phyloP scores from a whole-genome alignment of 2,113 vertebrate species.

The Colinus virginianus region DNA sequence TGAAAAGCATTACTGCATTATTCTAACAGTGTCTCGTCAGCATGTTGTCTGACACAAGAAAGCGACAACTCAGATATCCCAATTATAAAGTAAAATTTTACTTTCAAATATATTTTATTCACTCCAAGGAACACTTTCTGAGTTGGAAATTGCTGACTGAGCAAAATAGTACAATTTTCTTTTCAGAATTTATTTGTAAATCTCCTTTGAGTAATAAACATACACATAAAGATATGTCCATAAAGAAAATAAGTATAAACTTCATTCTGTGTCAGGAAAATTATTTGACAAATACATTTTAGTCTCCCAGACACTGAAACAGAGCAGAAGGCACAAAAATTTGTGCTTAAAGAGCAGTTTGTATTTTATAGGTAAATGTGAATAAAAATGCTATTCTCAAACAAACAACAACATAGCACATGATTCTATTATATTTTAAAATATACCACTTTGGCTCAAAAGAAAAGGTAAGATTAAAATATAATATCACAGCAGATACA shows the following conservation, averaged over 20 bases:
- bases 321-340: neutral
- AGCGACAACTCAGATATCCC: neutral
- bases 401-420: neutral
- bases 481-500: neutral
- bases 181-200: slow-evolving; percentile 51
- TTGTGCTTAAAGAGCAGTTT: neutral
- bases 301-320: neutral
- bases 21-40: neutral
- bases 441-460: neutral
- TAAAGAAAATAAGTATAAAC: slow-evolving; percentile 32
- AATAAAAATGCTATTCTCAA: neutral
- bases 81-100: slow-evolving; percentile 46
- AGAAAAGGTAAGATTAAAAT: neutral
- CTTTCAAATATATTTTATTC: slow-evolving; percentile 34
- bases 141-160: slow-evolving; percentile 36
- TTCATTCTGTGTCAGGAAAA: slow-evolving; percentile 14
- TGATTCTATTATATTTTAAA: slow-evolving; percentile 1
- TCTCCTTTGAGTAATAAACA: slow-evolving; percentile 45
- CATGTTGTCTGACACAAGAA: neutral
- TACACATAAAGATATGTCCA: slow-evolving; percentile 3
- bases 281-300: slow-evolving; percentile 13
- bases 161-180: slow-evolving; percentile 23
- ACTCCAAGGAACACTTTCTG: neutral
- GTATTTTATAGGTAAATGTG: neutral
- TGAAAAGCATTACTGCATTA: neutral